Evolutionary conservation across 2,113 vertebrate species (phyloP), one percentile per base, ranked within the genome.

Genomic region (Pristiophorus japonicus): DNA sequence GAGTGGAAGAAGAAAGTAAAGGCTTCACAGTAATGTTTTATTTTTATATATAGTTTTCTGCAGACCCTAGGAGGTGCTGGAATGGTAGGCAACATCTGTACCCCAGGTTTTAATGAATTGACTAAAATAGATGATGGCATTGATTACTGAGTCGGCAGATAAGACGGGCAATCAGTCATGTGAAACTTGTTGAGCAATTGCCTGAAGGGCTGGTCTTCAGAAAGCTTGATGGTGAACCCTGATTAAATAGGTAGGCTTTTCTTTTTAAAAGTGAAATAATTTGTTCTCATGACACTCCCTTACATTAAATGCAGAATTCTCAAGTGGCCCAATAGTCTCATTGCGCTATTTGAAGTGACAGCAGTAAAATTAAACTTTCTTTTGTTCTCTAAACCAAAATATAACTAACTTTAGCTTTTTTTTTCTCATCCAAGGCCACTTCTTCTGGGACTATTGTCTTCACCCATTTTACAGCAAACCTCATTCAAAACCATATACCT

Each of bases 121-220:
- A 20, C 38, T 63, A 93, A 93, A 42, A 66, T 93, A 18, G 34
- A 63, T 66, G 51, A 93, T 38, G 12, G 38, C 47, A 94, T 16
- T 70, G 65, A 51, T 45, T 94, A 67, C 34, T 94, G 66, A 70
- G 65, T 45, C 45, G 38, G 87, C 85, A 47, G 51, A 14, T 47
- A 55, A 88, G 51, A 55, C 47, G 12, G 47, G 92, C 65, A 51
- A 51, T 70, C 10, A 94, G 65, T 67, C 66, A 73, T 47, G 42
- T 94, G 93, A 94, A 94, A 67, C 66, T 65, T 94, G 66, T 94
- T 70, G 93, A 94, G 66, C 45, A 73, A 94, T 67, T 42, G 65
- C 63, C 65, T 73, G 66, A 94, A 24, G 42, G 66, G 66, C 42
- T 42, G 24, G 24, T 94, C 66, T 51, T 94, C 62, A 94, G 66